Evolutionary conservation across 1,140 invertebrate genomes (phyloP).

Genomic region (Teleopsis dalmanni): DNA sequence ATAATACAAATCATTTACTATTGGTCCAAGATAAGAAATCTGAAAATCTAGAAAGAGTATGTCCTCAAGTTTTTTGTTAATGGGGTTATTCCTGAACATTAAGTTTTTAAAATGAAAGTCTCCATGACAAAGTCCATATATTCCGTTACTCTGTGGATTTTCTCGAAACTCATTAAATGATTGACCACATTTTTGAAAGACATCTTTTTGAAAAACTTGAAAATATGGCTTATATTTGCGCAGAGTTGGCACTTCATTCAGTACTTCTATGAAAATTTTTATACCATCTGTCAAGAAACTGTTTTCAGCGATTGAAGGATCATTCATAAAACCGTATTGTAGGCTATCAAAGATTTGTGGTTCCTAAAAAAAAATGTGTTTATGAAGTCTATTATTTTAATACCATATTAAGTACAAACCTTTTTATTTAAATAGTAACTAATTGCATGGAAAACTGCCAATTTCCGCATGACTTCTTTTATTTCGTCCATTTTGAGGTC

Average conservation of each 20-base stretch:
- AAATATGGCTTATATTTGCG: not conserved
- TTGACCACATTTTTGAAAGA: not conserved
- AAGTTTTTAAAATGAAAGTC: conserved; percentile 18
- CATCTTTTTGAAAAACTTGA: not conserved
- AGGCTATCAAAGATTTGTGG: conserved; percentile 1
- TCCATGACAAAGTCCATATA: conserved; percentile 16
- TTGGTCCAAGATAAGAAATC: conserved; percentile 13
- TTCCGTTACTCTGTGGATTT: not conserved
- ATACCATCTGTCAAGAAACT: not conserved
- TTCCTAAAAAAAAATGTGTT: not conserved
- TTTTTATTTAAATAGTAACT: conserved; percentile 7
- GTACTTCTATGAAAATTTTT: not conserved
- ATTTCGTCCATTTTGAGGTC: not conserved
- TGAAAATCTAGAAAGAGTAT: conserved; percentile 17
- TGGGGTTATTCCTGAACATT: conserved; percentile 13
- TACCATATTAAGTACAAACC: too few species aligned
- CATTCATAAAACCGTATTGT: not conserved
- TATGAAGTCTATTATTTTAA: too few species aligned
- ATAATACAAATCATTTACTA: conserved; percentile 17
- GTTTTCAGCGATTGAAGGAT: not conserved
- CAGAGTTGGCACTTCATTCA: not conserved
- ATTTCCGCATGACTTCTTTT: not conserved
- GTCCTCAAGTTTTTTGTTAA: not conserved
- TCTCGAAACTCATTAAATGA: conserved; percentile 5
- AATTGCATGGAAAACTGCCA: conserved; percentile 7